Percentiles rank a stretch among this genome's conserved stretches.
Evolutionary conservation across 2,797 vertebrate genomes (phyloP).

Genomic region (Zonotrichia albicollis): DNA sequence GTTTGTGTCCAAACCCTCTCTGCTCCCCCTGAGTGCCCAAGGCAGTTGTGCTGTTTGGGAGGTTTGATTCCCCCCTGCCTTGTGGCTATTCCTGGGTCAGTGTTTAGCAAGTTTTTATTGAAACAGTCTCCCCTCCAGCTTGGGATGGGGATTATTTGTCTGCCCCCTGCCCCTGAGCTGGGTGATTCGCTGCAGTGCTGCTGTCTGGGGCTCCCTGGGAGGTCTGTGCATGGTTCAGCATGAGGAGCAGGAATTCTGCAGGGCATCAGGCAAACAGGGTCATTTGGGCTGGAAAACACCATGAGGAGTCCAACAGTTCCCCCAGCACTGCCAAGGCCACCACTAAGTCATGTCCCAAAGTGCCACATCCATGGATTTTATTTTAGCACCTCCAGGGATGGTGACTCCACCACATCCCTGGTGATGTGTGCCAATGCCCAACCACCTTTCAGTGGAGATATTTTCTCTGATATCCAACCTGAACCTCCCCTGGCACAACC

Average conservation of each 20-base stretch:
- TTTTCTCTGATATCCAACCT: neutral
- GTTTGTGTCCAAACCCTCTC: no score
- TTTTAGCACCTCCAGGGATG: neutral
- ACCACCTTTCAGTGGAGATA: neutral
- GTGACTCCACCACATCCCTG: neutral
- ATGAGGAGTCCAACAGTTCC: rapidly evolving
- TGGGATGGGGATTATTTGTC: neutral
- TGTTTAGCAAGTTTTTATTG: neutral
- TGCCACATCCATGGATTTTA: neutral
- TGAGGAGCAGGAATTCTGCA: neutral
- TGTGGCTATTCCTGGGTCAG: neutral
- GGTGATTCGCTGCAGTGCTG: rapidly evolving
- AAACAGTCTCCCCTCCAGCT: neutral
- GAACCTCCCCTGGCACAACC: neutral
- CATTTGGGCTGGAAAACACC: neutral
- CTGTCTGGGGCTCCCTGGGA: neutral
- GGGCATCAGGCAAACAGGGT: neutral
- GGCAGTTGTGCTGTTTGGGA: neutral
- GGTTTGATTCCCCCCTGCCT: neutral
- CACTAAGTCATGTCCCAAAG: neutral
- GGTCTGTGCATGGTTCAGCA: rapidly evolving
- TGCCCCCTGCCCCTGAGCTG: neutral
- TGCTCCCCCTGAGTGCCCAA: neutral
- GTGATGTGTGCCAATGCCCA: rapidly evolving
- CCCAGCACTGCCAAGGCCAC: neutral